Percentiles rank a stretch among this genome's conserved stretches.
phyloP scores from a whole-genome alignment of 1,140 invertebrate species.

The Rhynchophorus ferrugineus region DNA sequence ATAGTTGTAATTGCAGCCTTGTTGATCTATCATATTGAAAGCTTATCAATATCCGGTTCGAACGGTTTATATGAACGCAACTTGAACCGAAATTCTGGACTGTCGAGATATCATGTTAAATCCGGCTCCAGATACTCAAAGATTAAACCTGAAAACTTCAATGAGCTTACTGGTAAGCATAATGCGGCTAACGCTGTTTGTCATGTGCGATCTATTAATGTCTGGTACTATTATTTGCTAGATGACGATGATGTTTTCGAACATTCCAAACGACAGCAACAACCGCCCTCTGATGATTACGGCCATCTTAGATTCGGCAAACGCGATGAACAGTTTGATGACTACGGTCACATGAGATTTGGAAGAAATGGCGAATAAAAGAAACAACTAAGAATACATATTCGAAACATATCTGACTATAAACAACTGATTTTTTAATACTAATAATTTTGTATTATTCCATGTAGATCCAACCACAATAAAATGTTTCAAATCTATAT shows the following conservation, averaged over 20 bases:
- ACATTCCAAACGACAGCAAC: conserved; percentile 44
- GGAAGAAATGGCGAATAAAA: conserved; percentile 41
- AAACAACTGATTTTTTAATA: too few species aligned
- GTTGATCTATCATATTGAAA: not conserved
- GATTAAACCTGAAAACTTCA: conserved; percentile 16
- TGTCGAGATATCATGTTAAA: conserved; percentile 4
- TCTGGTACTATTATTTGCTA: conserved; percentile 17
- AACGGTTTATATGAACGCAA: conserved; percentile 1
- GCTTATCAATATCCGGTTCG: too few species aligned
- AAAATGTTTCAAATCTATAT: too few species aligned
- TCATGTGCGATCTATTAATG: not conserved
- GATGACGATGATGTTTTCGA: conserved; percentile 52
- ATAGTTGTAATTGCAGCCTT: conserved; percentile 6
- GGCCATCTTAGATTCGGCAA: conserved; percentile 55
- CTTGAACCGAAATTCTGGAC: conserved; percentile 6
- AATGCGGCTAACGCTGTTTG: not conserved
- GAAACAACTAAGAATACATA: not conserved
- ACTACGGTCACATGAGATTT: conserved; percentile 63
- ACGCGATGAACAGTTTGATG: conserved; percentile 50
- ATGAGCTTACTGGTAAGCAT: conserved; percentile 20
- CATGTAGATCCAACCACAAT: too few species aligned
- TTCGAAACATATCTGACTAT: not conserved
- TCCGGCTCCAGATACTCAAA: conserved; percentile 3
- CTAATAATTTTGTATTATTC: too few species aligned
- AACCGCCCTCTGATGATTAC: conserved; percentile 50